Conservation (phyloP, 2,797 vertebrate genomes). For the Sternarchorhynchus goeldii region DNA sequence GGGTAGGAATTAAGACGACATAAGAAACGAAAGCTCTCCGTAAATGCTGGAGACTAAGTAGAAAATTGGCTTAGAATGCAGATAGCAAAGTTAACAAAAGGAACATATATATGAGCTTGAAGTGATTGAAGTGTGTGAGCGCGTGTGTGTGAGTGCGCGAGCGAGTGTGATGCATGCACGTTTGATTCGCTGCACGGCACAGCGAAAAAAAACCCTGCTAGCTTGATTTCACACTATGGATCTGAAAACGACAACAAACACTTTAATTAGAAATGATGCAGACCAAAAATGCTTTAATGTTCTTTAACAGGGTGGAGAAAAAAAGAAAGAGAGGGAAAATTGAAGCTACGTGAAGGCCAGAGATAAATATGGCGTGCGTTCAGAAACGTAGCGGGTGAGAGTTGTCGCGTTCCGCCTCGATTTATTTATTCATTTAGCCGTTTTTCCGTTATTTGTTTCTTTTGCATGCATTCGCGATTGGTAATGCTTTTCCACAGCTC, state of each 20-base stretch:
- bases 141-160: slow-evolving; percentile 78
- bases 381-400: slow-evolving; percentile 69
- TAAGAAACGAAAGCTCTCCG: slow-evolving; percentile 83
- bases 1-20: slow-evolving; percentile 81
- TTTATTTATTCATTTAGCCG: slow-evolving; percentile 71
- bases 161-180: slow-evolving; percentile 66
- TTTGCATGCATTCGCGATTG: slow-evolving; percentile 63
- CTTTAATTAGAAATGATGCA: slow-evolving; percentile 85
- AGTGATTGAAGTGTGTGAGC: slow-evolving; percentile 87
- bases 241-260: slow-evolving; percentile 83
- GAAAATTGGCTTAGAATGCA: slow-evolving; percentile 95
- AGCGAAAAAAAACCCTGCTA: slow-evolving; percentile 68
- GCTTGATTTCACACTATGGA: slow-evolving; percentile 87
- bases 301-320: slow-evolving; percentile 69
- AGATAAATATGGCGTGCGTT: slow-evolving; percentile 72
- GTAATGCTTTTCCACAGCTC: slow-evolving; percentile 63
- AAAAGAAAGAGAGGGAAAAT: slow-evolving; percentile 60
- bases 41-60: slow-evolving; percentile 87
- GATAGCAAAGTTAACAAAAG: slow-evolving; percentile 87
- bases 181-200: slow-evolving; percentile 86
- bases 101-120: slow-evolving; percentile 86
- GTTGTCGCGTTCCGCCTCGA: slow-evolving; percentile 60
- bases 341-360: slow-evolving; percentile 73
- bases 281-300: slow-evolving; percentile 77
- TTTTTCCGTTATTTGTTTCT: slow-evolving; percentile 65